Evolutionary conservation across 2,113 vertebrate species (phyloP), one percentile per base, ranked within the genome.

Genomic region (Psammodynastes pulverulentus): DNA sequence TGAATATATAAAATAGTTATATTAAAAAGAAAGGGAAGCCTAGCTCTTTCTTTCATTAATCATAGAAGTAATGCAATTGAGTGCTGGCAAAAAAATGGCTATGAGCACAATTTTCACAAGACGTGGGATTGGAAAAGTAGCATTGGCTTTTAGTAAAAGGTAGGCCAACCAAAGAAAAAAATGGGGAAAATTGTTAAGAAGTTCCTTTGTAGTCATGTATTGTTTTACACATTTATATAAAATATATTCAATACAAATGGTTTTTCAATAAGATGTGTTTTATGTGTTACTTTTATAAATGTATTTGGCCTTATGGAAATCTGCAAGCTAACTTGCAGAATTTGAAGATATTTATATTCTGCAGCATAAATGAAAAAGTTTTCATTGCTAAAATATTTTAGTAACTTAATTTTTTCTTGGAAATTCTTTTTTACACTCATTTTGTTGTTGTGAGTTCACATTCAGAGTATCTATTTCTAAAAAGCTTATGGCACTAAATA

Each of bases 11-110:
- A 94, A 96, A 96, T 94, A 96, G 94, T 93, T 96, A 96, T 94
- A 95, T 96, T 96, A 92, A 93, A 95, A 94, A 95, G 21, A 84
- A 94, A 96, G 96, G 94, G 95, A 96, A 97, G 97, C 86, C n/a
- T 89, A 90, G 94, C 90, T 90, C 88, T 94, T 97, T 92, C 96
- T 96, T 96, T 94, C 96, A 93, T 92, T 91, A 93, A 96, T 95
- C 92, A 93, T 79, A 51, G 79, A 93, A 51, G 96, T 95, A 94
- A 96, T 95, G 93, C 19, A 52, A 86, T 92, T 91, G 86, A 93
- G 91, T 90, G 58, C 96, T 94, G 96, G 95, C 95, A 96, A 87
- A 19, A 19, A 89, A 94, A 94, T 95, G 95, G 26, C 94, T 91
- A 67, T 94, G 93, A 94, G 86, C 93, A 90, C 84, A 95, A 88